Conservation (phyloP, 23 tunicate genomes). For the Clavelina lepadiformis region DNA sequence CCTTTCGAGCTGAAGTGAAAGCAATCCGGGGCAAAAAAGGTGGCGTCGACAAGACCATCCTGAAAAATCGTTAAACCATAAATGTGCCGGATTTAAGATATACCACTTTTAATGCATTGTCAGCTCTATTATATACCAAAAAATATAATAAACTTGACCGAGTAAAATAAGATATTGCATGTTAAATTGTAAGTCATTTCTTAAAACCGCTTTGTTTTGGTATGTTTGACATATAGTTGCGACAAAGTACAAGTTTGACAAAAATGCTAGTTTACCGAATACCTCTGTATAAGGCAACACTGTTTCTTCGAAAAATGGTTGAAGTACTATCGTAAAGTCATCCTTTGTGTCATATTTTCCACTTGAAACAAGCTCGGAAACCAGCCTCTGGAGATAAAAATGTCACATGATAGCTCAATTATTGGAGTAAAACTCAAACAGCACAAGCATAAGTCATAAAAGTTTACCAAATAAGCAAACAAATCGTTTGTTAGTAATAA, state of each 20-base stretch:
- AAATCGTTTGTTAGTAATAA: no score
- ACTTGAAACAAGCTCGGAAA: conserved; percentile 24
- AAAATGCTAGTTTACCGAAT: not conserved
- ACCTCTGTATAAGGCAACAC: conserved; percentile 51
- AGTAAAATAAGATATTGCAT: no score
- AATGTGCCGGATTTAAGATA: no score
- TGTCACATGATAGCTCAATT: not conserved
- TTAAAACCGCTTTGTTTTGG: not conserved
- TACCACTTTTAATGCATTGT: no score
- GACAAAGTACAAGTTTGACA: not conserved
- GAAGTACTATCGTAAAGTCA: conserved; percentile 49
- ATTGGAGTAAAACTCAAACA: no score
- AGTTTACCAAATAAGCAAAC: no score
- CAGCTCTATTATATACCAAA: no score
- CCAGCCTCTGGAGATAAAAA: conserved; percentile 12
- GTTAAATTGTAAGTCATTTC: no score
- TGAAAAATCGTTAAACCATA: conserved; percentile 1
- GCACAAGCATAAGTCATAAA: no score
- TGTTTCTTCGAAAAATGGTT: conserved; percentile 47
- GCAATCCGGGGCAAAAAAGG: conserved; percentile 92
- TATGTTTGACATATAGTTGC: not conserved
- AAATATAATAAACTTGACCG: no score
- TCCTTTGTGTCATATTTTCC: conserved; percentile 39
- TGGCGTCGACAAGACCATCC: conserved; percentile 78
- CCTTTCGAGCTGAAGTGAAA: conserved; percentile 90